Evolutionary conservation across 2,113 vertebrate genomes (phyloP).

Genomic region (Embiotoca jacksoni): DNA sequence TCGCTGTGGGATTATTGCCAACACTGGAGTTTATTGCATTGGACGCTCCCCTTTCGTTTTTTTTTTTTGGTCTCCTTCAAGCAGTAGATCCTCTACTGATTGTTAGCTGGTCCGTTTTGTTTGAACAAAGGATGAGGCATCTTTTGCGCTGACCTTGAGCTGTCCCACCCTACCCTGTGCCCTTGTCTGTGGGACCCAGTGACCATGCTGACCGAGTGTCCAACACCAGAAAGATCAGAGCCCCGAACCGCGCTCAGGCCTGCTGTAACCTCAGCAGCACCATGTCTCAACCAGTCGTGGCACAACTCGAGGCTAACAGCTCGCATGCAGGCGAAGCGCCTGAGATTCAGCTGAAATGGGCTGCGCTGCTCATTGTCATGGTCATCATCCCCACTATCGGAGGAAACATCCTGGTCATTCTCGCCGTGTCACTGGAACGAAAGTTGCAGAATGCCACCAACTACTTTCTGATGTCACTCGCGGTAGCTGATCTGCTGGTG

Average conservation of each 20-base stretch:
- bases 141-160: slow-evolving; percentile 49
- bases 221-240: slow-evolving; percentile 82
- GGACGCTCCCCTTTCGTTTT: neutral
- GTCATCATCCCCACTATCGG: slow-evolving; percentile 97
- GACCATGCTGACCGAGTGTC: slow-evolving; percentile 90
- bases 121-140: slow-evolving; percentile 38
- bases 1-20: slow-evolving; percentile 63
- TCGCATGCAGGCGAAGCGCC: slow-evolving; percentile 61
- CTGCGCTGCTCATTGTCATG: slow-evolving; percentile 89
- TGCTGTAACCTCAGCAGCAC: slow-evolving; percentile 61
- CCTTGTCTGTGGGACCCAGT: slow-evolving; percentile 77
- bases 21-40: slow-evolving; percentile 18
- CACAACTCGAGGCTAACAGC: slow-evolving; percentile 53
- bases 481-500: slow-evolving; percentile 95
- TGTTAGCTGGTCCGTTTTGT: neutral
- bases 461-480: slow-evolving; percentile 97
- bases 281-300: slow-evolving; percentile 76
- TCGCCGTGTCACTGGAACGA: slow-evolving; percentile 94
- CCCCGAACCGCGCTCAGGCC: slow-evolving; percentile 57
- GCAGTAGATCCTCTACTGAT: neutral
- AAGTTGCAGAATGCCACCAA: slow-evolving; percentile 98
- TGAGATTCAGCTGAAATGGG: slow-evolving; percentile 85
- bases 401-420: slow-evolving; percentile 96
- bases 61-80: neutral
- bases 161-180: slow-evolving; percentile 33